Evolutionary conservation across 2,797 vertebrate genomes (phyloP).

Genomic region (Darevskia mixta): DNA sequence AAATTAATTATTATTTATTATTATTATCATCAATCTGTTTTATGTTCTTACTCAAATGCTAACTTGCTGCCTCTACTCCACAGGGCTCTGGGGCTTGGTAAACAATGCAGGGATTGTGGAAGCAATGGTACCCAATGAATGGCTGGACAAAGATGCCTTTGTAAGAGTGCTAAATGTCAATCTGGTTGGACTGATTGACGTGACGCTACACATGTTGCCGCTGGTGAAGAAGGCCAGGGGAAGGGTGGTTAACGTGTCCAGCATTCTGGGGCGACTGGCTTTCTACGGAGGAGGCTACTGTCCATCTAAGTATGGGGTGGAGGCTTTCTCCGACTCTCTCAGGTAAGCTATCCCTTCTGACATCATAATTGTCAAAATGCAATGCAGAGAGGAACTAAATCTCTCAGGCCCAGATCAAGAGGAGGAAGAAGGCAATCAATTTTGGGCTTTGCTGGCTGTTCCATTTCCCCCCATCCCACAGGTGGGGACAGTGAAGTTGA

Average conservation of each 20-base stretch:
- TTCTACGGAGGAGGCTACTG: slow-evolving; percentile 85
- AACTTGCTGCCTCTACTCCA: not conserved
- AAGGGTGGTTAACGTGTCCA: slow-evolving; percentile 86
- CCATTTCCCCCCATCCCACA: no score
- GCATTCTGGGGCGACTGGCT: slow-evolving; percentile 83
- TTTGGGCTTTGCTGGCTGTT: not conserved
- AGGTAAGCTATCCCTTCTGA: slow-evolving; percentile 74
- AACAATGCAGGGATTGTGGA: slow-evolving; percentile 85
- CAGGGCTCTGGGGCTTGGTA: slow-evolving; percentile 89
- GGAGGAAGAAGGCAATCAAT: not conserved
- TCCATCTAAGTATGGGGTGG: slow-evolving; percentile 87
- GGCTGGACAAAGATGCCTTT: slow-evolving; percentile 87
- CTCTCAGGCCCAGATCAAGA: not conserved
- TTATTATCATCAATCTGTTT: no score
- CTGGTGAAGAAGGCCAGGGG: slow-evolving; percentile 83
- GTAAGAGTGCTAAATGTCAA: slow-evolving; percentile 83
- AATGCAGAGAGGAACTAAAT: not conserved
- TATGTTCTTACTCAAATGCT: not conserved
- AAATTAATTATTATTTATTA: no score
- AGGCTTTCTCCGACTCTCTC: slow-evolving; percentile 88
- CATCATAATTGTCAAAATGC: not conserved
- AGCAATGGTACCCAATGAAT: slow-evolving; percentile 84
- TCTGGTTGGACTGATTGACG: slow-evolving; percentile 82
- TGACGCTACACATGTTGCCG: slow-evolving; percentile 86
- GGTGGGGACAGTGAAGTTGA: not conserved